Base-by-base conservation (phyloP, 2,888 invertebrate species). In the Thelaira solivaga region DNA sequence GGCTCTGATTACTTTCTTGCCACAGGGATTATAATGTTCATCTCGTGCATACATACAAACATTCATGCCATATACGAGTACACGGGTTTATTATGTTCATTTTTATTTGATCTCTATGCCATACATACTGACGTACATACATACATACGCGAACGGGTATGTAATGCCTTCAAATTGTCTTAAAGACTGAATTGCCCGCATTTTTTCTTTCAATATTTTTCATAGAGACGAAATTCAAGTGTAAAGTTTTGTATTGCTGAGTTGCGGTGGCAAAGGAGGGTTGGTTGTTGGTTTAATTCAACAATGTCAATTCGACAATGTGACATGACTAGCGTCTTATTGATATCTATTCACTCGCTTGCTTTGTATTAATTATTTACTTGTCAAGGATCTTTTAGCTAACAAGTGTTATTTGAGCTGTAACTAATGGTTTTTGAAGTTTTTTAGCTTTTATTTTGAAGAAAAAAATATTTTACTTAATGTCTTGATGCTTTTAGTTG, bases 371-470 rank as follows among this genome's bases (percentile, higher is more conserved):
- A 69, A 62, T 11, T 55, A 26, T 45, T 53, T 24, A n/a, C 24
- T 59, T 31, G 18, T 59, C 29, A 29, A 51, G 39, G 29, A 47
- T 20, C 13, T 53, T 68, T 26, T 83, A 83, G 81, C 81, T 81
- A 84, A 85, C 86, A 86, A 86, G 86, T 86, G 86, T 82, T 82
- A 82, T 85, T 82, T 79, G 86, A 86, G 83, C 84, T 79, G 65
- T 61, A 82, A 74, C 78, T 82, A 81, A 82, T 81, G 82, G 82
- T 80, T 80, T 80, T 59, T 80, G 31, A 73, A 74, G 45, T 59
- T 82, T 80, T 51, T 75, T 82, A 81, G 82, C 81, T 57, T 67
- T 61, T 22, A 53, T 72, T 59, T 67, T 31, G 11, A 36, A 45
- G 18, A 49, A n/a, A 41, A n/a, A 43, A 61, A 11, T 45, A 22